These are phyloP conservation scores for Tricholaema leucomelas DNA, from an alignment of 2,113 vertebrate species.

Conservation along the genomic window DNA sequence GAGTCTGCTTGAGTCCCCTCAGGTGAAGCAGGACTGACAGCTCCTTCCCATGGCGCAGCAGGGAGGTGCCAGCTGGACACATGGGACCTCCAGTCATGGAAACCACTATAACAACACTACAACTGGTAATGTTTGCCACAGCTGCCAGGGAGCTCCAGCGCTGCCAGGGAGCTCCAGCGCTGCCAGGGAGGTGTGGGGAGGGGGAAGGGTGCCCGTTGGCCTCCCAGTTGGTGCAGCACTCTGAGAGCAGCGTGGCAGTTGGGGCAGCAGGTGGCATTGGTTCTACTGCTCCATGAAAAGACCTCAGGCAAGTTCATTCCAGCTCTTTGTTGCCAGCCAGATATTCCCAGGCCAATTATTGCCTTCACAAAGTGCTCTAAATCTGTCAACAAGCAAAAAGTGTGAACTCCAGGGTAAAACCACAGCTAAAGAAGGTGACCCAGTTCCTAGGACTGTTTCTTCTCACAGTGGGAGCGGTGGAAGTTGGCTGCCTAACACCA, in stretches of 20 bases:
- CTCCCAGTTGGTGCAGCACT: neutral
- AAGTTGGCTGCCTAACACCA: neutral
- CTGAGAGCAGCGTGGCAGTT: neutral
- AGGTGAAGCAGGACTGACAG: no score
- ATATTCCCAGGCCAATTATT: conserved; percentile 67
- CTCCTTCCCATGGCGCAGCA: no score
- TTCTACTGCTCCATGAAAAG: conserved; percentile 37
- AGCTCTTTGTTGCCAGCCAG: conserved; percentile 56
- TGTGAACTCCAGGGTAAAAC: conserved; percentile 43
- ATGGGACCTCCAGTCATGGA: no score
- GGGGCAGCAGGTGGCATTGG: neutral
- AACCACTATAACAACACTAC: no score
- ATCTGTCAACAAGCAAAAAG: conserved; percentile 68
- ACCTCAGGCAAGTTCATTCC: conserved; percentile 26
- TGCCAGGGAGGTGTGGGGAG: no score
- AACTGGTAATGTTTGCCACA: no score
- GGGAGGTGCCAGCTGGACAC: no score
- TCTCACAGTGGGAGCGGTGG: neutral
- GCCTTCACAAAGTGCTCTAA: conserved; percentile 59
- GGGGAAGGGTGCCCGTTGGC: accelerated
- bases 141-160: no score
- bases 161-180: no score
- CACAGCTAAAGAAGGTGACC: conserved; percentile 30
- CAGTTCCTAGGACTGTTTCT: conserved; percentile 15
- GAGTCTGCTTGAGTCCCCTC: no score